Conservation (phyloP, 2,797 vertebrate genomes). For the Scomberomorus guttatus region DNA sequence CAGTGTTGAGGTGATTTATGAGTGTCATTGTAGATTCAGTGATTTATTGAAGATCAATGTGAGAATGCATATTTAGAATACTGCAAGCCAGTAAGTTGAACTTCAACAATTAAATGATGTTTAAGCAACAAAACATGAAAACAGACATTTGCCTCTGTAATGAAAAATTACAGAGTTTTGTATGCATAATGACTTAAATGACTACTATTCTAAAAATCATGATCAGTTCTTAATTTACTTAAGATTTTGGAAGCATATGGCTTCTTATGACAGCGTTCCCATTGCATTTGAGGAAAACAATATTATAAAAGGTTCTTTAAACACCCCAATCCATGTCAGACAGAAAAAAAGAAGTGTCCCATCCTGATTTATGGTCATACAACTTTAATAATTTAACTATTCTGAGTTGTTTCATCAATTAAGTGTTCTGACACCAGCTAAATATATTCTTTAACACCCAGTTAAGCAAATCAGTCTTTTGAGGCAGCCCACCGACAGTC, state of each 20-base stretch:
- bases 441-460: background rate
- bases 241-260: background rate
- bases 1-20: conserved; percentile 31
- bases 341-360: background rate
- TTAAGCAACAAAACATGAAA: background rate
- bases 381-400: background rate
- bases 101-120: background rate
- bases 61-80: background rate
- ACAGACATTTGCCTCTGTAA: background rate
- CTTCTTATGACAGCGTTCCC: background rate
- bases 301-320: background rate
- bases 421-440: background rate
- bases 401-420: background rate
- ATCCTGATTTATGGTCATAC: background rate
- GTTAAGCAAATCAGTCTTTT: background rate
- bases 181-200: background rate
- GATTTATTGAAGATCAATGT: conserved; percentile 31
- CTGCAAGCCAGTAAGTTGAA: background rate
- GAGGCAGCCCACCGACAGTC: conserved; percentile 1
- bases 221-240: background rate
- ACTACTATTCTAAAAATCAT: background rate
- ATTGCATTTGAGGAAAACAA: background rate
- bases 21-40: conserved; percentile 24
- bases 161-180: background rate
- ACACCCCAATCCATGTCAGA: background rate